phyloP scores from a whole-genome alignment of 2,888 invertebrate genomes.

The Agrilus mali region DNA sequence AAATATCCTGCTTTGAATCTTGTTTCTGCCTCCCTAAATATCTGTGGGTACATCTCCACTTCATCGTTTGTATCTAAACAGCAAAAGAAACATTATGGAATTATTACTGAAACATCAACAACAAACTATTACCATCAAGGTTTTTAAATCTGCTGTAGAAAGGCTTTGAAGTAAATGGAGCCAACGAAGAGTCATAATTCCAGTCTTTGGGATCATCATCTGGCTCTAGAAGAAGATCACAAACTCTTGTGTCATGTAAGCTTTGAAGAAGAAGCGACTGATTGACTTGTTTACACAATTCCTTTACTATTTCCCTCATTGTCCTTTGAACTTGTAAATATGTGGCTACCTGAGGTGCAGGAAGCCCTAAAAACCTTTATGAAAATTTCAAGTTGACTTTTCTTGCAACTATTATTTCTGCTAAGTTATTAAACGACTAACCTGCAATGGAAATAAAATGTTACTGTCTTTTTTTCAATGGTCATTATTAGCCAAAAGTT shows the following conservation, averaged over 20 bases:
- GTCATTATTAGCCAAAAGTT: constrained; percentile 61
- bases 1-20: constrained; percentile 55
- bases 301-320: constrained; percentile 42
- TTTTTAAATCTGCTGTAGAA: constrained; percentile 27
- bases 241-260: constrained; percentile 51
- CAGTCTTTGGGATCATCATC: constrained; percentile 34
- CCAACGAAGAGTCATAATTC: constrained; percentile 20
- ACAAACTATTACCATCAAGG: constrained; percentile 25
- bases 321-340: constrained; percentile 40
- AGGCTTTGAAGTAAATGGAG: constrained; percentile 22
- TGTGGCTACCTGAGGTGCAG: constrained; percentile 37
- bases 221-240: constrained; percentile 53
- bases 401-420: neutral
- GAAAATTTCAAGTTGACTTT: constrained; percentile 3
- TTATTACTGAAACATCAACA: neutral
- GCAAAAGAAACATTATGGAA: constrained; percentile 2
- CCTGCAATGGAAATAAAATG: constrained; percentile 58
- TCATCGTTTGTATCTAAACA: constrained; percentile 27
- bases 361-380: constrained; percentile 40
- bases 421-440: constrained; percentile 17
- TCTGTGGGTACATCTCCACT: constrained; percentile 22
- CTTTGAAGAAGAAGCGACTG: constrained; percentile 56
- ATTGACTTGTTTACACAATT: constrained; percentile 52
- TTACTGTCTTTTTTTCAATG: constrained; percentile 43
- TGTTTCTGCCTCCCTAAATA: constrained; percentile 31